Conservation (phyloP, 1,140 invertebrate species). For the Metaphire vulgaris region DNA sequence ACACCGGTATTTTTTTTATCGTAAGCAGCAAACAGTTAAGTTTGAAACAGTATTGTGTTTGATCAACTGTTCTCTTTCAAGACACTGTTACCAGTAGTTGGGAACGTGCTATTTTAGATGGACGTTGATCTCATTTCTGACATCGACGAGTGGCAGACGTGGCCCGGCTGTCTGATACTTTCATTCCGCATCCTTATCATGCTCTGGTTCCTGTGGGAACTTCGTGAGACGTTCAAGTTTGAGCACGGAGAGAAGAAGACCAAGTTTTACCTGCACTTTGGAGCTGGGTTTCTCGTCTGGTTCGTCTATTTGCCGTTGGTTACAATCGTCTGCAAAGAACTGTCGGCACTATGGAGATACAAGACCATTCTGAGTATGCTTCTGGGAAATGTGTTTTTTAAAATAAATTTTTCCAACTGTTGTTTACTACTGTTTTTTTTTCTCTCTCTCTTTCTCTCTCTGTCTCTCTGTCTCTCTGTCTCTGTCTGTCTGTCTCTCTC, state of each 20-base stretch:
- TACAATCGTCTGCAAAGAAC: conserved; percentile 82
- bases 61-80: too few relatives aligned
- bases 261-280: conserved; percentile 90
- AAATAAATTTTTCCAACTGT: not conserved
- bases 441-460: not conserved
- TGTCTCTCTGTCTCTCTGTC: too few relatives aligned
- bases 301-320: conserved; percentile 93
- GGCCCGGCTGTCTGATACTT: conserved; percentile 88
- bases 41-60: too few relatives aligned
- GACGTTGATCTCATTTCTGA: conserved; percentile 93
- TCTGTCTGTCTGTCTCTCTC: too few relatives aligned
- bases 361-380: conserved; percentile 81
- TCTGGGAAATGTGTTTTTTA: too few relatives aligned
- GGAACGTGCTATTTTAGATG: conserved; percentile 70
- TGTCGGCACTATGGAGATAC: conserved; percentile 88
- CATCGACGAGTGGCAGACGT: conserved; percentile 92
- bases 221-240: conserved; percentile 56
- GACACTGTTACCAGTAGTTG: too few relatives aligned
- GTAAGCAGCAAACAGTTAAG: too few relatives aligned
- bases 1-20: too few relatives aligned
- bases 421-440: not conserved
- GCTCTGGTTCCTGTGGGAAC: conserved; percentile 87
- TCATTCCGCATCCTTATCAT: conserved; percentile 79
- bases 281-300: conserved; percentile 93
- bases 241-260: conserved; percentile 61